Base-by-base conservation (phyloP, 2,113 vertebrate genomes). In the Pelvicachromis taeniatus region DNA sequence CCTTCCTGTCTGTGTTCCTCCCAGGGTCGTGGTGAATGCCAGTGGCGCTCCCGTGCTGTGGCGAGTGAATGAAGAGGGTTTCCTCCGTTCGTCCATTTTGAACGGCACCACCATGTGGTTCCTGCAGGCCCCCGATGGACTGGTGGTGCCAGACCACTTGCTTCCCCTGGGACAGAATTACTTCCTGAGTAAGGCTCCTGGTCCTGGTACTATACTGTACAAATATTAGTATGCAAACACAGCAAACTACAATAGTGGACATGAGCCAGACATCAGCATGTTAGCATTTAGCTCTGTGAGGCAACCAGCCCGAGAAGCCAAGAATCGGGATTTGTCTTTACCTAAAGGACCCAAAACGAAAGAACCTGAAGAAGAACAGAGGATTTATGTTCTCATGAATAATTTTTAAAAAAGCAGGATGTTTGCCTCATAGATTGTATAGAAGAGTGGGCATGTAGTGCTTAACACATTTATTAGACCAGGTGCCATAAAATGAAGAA, bases 91-190 rank as follows among this genome's bases (percentile, higher is more conserved):
- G 73, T 98, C 98, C 1, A 96, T 97, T 83, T 95, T 97, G 7
- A 97, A 98, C 14, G 97, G 98, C 2, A 95, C 97, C 7, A 97
- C 96, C 0, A 91, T 97, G 88, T 97, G 95, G 85, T 97, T 98
- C 38, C 96, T 98, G 33, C 97, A 98, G 95, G 96, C 97, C 1
- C 54, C 93, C 0, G 97, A 97, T 80, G 98, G 97, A 14, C 95
- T 99, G 53, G 97, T 99, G 81, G 96, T 99, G 56, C 79, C 97
- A 4, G 98, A 99, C 83, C 96, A 97, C 90, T 95, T 96, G 77
- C 95, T 99, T 19, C 93, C 94, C 2, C 92, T 99, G 87, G 98
- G 98, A 87, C 97, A 96, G 88, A 99, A 98, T 93, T 98, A 98
- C 94, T 99, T 99, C 85, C 97, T 99, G 29, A 97, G 98, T 99